These are phyloP conservation scores for Dicerorhinus sumatrensis DNA, from an alignment of 2,113 vertebrate genomes.

Conservation along the genomic window DNA sequence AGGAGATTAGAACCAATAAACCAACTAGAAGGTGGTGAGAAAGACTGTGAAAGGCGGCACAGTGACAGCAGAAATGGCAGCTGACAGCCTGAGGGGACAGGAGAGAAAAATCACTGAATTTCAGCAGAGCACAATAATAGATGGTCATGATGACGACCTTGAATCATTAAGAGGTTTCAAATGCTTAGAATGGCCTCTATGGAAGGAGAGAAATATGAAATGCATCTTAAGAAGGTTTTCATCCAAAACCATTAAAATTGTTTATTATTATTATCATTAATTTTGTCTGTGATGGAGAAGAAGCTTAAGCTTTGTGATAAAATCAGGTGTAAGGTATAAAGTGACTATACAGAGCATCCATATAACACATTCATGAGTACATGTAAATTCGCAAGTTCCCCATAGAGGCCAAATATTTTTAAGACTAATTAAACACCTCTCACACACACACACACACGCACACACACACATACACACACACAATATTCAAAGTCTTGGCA, in stretches of 20 bases:
- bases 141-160: slow-evolving; percentile 12
- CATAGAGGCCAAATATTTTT: not conserved
- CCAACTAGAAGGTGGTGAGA: not conserved
- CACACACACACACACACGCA: not conserved
- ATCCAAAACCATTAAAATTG: not conserved
- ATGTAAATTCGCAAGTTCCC: not conserved
- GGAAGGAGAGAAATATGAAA: not conserved
- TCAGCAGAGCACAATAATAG: not conserved
- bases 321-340: not conserved
- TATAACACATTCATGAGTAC: not conserved
- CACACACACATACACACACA: not conserved
- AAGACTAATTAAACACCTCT: not conserved
- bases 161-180: not conserved
- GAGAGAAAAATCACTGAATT: slow-evolving; percentile 44
- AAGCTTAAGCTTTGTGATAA: not conserved
- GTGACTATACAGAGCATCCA: not conserved
- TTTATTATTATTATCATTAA: slow-evolving; percentile 20
- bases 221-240: not conserved
- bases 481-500: not conserved
- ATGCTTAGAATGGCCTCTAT: not conserved
- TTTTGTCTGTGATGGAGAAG: not conserved
- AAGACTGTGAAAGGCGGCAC: not conserved
- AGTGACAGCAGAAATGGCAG: slow-evolving; percentile 15
- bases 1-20: slow-evolving; percentile 44
- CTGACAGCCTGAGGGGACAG: slow-evolving; percentile 49